Evolutionary conservation across 1,140 invertebrate genomes (phyloP), one percentile per base, ranked within the genome.

Genomic region (Sinonovacula constricta): DNA sequence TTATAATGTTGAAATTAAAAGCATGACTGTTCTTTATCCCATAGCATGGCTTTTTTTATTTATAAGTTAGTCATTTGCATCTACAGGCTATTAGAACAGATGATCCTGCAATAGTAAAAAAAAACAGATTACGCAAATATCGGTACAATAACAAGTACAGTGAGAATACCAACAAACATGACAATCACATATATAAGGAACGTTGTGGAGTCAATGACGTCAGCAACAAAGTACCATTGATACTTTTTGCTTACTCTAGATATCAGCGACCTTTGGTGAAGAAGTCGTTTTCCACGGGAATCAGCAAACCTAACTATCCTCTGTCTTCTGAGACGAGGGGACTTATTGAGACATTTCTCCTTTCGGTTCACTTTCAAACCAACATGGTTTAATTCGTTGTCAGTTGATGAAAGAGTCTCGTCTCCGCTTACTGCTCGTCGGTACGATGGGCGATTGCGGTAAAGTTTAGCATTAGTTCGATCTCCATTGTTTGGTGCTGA

Each of bases 161-260:
- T 83, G 39, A 85, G 72, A 33, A 87, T 85, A 30, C 79, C 84
- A 28, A 83, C 39, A 54, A 86, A 80, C 70, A 86, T 85, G 3
- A 72, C 74, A 26, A 86, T 67, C 3, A 85, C 39, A 70, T 87
- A 88, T n/a, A 88, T 77, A 7, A 88, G 67, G 70, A 88, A 88
- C 7, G 82, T 60, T 51, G 81, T 81, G 30, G 83, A 83, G 54
- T 88, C 85, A 22, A 86, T 77, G 18, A 86, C 84, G 69, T 88
- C 86, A 0, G 88, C 88, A 12, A 87, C 85, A 67, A 83, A 88
- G 56, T 82, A 88, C 87, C 87, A 88, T 56, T 86, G 83, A 18
- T 82, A 60, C 60, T 86, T 86, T 45, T 54, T 69, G 18, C 66
- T 62, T 45, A 60, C 49, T 22, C 3, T 59, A 36, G 30, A n/a